Evolutionary conservation across 30 jellyfish, hydroid and myxozoan genomes (phyloP).

Genomic region (Catostylus mosaicus): DNA sequence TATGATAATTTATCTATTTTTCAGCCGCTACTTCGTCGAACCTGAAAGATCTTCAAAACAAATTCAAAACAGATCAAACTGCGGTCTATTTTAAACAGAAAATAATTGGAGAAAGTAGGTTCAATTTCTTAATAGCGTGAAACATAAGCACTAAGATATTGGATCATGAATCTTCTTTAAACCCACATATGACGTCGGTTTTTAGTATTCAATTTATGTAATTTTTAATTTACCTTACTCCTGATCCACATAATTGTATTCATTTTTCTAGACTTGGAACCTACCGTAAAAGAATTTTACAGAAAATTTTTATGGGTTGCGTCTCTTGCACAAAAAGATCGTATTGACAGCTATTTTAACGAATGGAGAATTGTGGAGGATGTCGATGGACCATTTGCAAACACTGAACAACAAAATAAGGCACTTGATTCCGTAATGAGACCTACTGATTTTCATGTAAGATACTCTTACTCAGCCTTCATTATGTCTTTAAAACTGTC

Average conservation of each 20-base stretch:
- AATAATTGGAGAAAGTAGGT: slow-evolving; percentile 14
- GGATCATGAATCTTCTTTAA: too few relatives aligned
- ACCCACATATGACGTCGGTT: too few relatives aligned
- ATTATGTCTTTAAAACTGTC: neutral
- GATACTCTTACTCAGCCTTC: neutral
- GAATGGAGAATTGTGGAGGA: slow-evolving; percentile 55
- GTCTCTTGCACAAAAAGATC: slow-evolving; percentile 48
- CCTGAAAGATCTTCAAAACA: neutral
- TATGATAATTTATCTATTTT: too few relatives aligned
- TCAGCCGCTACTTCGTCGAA: slow-evolving; percentile 1
- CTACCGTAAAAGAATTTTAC: slow-evolving; percentile 20
- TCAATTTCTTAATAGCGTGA: too few relatives aligned
- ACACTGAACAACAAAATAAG: slow-evolving; percentile 11
- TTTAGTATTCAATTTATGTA: too few relatives aligned
- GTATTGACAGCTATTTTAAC: slow-evolving; percentile 49
- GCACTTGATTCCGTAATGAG: slow-evolving; percentile 33
- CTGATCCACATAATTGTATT: neutral
- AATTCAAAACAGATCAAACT: slow-evolving; percentile 9
- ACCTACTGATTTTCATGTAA: slow-evolving; percentile 54
- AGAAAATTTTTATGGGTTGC: slow-evolving; percentile 23
- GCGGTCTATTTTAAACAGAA: neutral
- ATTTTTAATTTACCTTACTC: too few relatives aligned
- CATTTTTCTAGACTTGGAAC: slow-evolving; percentile 36
- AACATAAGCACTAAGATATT: too few relatives aligned
- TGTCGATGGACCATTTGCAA: slow-evolving; percentile 53